phyloP scores from a whole-genome alignment of 2,888 invertebrate species.

The Halictus ligatus region DNA sequence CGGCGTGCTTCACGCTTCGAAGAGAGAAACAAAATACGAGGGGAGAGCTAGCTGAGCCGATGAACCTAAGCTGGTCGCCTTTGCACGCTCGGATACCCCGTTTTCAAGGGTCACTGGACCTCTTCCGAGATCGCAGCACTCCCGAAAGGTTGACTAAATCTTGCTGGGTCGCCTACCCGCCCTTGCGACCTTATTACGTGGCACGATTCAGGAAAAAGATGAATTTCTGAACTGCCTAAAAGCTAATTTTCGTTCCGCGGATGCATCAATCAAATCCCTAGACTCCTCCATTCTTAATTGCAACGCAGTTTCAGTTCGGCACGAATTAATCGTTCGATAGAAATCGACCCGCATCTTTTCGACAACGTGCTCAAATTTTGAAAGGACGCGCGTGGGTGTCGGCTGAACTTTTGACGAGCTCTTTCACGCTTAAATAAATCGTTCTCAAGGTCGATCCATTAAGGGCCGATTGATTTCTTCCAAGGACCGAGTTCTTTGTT shows the following conservation, averaged over 20 bases:
- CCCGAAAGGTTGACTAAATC: not conserved
- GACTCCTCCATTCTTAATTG: not conserved
- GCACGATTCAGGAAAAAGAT: not conserved
- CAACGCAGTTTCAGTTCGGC: too few relatives aligned
- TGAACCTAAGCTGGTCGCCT: not conserved
- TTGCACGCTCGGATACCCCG: not conserved
- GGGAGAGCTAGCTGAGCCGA: not conserved
- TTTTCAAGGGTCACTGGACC: not conserved
- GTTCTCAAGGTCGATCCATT: too few relatives aligned
- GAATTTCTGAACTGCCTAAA: not conserved
- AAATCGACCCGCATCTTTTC: not conserved
- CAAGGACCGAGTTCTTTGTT: too few relatives aligned
- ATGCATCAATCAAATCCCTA: not conserved
- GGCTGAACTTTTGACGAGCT: not conserved
- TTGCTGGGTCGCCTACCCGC: not conserved
- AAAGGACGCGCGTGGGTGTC: not conserved
- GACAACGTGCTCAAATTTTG: not conserved
- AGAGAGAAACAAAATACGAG: not conserved
- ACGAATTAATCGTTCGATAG: not conserved
- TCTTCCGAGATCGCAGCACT: not conserved
- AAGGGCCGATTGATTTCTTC: too few relatives aligned
- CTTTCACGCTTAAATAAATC: too few relatives aligned
- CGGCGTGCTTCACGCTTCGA: not conserved
- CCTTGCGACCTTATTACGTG: not conserved
- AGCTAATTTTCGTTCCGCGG: not conserved